Evolutionary conservation across 2,888 invertebrate genomes (phyloP), one percentile per base, ranked within the genome.

Genomic region (Caenorhabditis doughertyi): DNA sequence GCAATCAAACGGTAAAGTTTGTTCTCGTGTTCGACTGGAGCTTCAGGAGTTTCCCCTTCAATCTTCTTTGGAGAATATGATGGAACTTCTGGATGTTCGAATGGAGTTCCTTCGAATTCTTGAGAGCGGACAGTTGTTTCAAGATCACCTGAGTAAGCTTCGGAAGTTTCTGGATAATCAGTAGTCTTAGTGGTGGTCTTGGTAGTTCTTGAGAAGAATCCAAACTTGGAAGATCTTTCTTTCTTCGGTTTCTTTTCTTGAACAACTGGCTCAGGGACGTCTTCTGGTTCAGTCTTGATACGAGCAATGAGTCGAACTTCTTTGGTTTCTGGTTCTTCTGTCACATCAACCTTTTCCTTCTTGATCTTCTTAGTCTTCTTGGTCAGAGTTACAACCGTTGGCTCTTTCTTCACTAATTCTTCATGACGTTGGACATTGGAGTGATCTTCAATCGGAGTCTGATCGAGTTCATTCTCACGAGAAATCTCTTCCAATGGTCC

Each of bases 91-190:
- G 25, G 55, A 56, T 71, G 64, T 32, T 76, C 79, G n/a, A 74
- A 62, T 16, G 79, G 47, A 39, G 60, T 44, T 32, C 25, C 25
- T 23, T 82, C 80, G 13, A 77, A n/a, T 21, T 84, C 83, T 2
- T 72, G 18, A n/a, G 3, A 49, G 3, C 67, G 71, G 35, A 23
- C 42, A 9, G 62, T 73, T 0, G 73, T 47, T n/a, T 74, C 79
- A 16, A 84, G 29, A 3, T 72, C 73, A 23, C 84, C 84, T 44
- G 67, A 64, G 76, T 53, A 84, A 2, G 32, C 25, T n/a, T 83
- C 83, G 2, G 83, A 70, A 53, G 68, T 42, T 49, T 47, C 29
- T 18, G 76, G 72, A 49, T 85, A 74, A 32, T 49, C 68, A 60
- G 60, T 58, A 7, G 73, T 51, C 27, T 27, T 56, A 4, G 58